A percentile compares a stretch with the other conserved stretches of the same genome.
phyloP scores from a whole-genome alignment of 2,888 invertebrate genomes.

The Embidobia sp. region DNA sequence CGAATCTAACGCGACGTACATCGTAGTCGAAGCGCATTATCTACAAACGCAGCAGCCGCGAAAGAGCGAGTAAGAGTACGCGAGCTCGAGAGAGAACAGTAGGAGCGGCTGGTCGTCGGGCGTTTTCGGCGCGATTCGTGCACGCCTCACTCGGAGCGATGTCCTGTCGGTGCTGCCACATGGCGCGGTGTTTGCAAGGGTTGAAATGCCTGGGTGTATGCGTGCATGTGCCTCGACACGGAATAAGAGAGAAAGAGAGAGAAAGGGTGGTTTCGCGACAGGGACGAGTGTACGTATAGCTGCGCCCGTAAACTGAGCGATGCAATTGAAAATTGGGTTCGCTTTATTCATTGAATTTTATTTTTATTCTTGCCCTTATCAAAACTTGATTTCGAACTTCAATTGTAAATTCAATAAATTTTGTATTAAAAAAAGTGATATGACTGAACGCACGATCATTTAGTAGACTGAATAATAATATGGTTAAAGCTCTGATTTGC shows the following conservation, averaged over 20 bases:
- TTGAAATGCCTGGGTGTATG: slow-evolving; percentile 46
- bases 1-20: slow-evolving; percentile 56
- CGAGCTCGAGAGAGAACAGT: slow-evolving; percentile 43
- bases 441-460: no score
- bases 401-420: no score
- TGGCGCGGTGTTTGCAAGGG: slow-evolving; percentile 68
- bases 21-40: slow-evolving; percentile 45
- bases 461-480: no score
- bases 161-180: slow-evolving; percentile 77
- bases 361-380: no score
- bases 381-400: no score
- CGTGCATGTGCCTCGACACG: slow-evolving; percentile 45
- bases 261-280: slow-evolving; percentile 46
- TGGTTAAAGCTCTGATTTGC: no score
- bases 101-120: slow-evolving; percentile 68
- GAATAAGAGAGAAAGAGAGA: slow-evolving; percentile 40
- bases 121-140: slow-evolving; percentile 67
- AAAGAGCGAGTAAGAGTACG: slow-evolving; percentile 28
- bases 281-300: slow-evolving; percentile 5
- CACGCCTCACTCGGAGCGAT: slow-evolving; percentile 57
- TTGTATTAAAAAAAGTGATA: no score
- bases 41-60: slow-evolving; percentile 38
- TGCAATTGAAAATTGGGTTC: no score
- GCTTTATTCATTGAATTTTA: no score
- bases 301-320: no score